Evolutionary conservation across 2,113 vertebrate genomes (phyloP).

Genomic region (Tretioscincus oriximinensis): DNA sequence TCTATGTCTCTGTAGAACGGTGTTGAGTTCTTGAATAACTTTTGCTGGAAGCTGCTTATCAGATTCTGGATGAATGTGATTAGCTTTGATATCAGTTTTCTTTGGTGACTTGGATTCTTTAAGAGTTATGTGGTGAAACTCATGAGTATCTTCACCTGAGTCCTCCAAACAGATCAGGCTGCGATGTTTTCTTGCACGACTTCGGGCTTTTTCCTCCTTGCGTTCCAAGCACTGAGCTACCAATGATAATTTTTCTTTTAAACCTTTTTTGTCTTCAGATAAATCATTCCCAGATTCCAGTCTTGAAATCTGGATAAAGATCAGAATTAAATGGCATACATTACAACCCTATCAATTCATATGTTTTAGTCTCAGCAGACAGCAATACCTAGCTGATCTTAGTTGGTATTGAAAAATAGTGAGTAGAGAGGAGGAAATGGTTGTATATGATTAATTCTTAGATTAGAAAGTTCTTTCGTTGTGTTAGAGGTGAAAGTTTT

Average conservation of each 20-base stretch:
- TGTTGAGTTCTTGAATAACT: constrained; percentile 85
- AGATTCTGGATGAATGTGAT: constrained; percentile 48
- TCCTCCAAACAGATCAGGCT: constrained; percentile 62
- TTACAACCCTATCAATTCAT: too few species aligned
- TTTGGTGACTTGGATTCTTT: constrained; percentile 51
- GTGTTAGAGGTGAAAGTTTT: too few species aligned
- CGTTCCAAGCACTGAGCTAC: constrained; percentile 66
- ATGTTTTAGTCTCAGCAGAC: too few species aligned
- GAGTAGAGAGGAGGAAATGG: too few species aligned
- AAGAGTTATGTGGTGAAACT: constrained; percentile 17
- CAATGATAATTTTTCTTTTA: constrained; percentile 68
- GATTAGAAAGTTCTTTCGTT: too few species aligned
- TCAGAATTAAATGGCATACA: constrained; percentile 15
- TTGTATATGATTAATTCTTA: too few species aligned
- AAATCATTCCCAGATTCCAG: constrained; percentile 40
- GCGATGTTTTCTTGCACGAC: constrained; percentile 50
- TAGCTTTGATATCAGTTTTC: constrained; percentile 57
- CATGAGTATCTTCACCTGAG: constrained; percentile 21
- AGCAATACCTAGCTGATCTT: too few species aligned
- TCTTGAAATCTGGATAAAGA: constrained; percentile 57
- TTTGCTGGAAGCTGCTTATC: constrained; percentile 76
- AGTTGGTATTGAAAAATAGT: too few species aligned
- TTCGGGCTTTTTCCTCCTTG: constrained; percentile 67
- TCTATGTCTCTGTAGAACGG: constrained; percentile 81
- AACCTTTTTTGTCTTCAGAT: constrained; percentile 45